These are phyloP conservation scores for Periophthalmus magnuspinnatus DNA, from an alignment of 2,797 vertebrate genomes.

Conservation along the genomic window DNA sequence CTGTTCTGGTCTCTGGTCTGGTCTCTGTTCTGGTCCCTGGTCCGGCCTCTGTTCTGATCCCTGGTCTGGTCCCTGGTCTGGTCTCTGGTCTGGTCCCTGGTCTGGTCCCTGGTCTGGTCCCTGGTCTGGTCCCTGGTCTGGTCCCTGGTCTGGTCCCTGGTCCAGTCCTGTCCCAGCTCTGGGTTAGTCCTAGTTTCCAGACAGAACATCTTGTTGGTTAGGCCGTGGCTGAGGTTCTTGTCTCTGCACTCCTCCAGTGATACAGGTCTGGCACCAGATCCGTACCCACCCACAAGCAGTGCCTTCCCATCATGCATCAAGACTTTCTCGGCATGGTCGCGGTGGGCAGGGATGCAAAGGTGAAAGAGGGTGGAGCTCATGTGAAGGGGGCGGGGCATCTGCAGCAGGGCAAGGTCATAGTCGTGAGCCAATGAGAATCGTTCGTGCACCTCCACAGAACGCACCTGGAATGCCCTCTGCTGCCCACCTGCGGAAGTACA, in stretches of 20 bases:
- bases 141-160: background rate
- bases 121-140: background rate
- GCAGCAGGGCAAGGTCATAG: constrained; percentile 81
- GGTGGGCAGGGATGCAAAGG: constrained; percentile 83
- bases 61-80: background rate
- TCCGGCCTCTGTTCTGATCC: background rate
- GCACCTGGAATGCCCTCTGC: background rate
- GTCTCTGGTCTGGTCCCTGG: background rate
- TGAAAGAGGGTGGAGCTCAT: constrained; percentile 70
- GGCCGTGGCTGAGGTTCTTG: constrained; percentile 68
- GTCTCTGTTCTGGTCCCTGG: background rate
- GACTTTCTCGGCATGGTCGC: constrained; percentile 86
- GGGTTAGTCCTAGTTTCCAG: constrained; percentile 48
- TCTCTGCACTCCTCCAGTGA: constrained; percentile 77
- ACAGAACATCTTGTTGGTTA: constrained; percentile 89
- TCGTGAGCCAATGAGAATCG: constrained; percentile 60
- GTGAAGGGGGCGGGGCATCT: constrained; percentile 63
- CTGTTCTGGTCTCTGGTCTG: background rate
- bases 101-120: background rate
- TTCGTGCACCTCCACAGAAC: constrained; percentile 61
- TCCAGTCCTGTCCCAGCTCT: background rate
- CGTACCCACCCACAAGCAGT: constrained; percentile 47
- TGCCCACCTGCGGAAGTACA: constrained; percentile 25
- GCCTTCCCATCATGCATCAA: constrained; percentile 73
- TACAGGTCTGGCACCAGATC: constrained; percentile 49